phyloP scores from a whole-genome alignment of 2,888 invertebrate species.

The Mesorhabditis spiculigera region DNA sequence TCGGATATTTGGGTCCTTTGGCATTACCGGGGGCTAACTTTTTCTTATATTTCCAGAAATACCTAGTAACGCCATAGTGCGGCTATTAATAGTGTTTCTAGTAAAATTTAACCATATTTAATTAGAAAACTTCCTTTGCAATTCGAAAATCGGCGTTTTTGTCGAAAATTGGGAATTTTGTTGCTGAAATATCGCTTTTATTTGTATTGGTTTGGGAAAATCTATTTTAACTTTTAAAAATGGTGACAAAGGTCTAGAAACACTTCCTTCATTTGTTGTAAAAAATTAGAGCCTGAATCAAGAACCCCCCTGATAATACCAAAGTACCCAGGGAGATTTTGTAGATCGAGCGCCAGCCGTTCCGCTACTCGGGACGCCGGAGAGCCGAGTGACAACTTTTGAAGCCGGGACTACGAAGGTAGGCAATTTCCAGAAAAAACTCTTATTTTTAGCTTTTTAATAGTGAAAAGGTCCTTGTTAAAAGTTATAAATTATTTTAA shows the following conservation, averaged over 20 bases:
- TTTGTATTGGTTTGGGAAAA: too few relatives aligned
- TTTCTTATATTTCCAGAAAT: neutral
- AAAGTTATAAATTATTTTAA: neutral
- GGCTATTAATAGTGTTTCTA: neutral
- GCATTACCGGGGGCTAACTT: too few relatives aligned
- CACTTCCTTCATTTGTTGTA: neutral
- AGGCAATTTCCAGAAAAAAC: too few relatives aligned
- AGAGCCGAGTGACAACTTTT: conserved; percentile 50
- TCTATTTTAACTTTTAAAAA: too few relatives aligned
- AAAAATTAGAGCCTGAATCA: neutral
- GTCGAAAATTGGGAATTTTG: too few relatives aligned
- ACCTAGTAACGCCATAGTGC: neutral
- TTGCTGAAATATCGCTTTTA: too few relatives aligned
- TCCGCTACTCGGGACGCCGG: conserved; percentile 45
- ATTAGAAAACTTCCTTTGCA: too few relatives aligned
- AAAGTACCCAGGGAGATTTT: conserved; percentile 6
- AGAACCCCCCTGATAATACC: too few relatives aligned
- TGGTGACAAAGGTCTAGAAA: too few relatives aligned
- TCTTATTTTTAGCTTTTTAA: neutral
- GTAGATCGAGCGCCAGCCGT: conserved; percentile 35
- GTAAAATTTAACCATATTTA: too few relatives aligned
- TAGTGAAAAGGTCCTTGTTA: neutral
- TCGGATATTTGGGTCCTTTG: too few relatives aligned
- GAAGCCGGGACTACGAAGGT: conserved; percentile 40
- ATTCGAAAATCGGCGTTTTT: too few relatives aligned